These are phyloP conservation scores for Drosophila guanche DNA, from an alignment of 1,140 invertebrate genomes.

Conservation along the genomic window DNA sequence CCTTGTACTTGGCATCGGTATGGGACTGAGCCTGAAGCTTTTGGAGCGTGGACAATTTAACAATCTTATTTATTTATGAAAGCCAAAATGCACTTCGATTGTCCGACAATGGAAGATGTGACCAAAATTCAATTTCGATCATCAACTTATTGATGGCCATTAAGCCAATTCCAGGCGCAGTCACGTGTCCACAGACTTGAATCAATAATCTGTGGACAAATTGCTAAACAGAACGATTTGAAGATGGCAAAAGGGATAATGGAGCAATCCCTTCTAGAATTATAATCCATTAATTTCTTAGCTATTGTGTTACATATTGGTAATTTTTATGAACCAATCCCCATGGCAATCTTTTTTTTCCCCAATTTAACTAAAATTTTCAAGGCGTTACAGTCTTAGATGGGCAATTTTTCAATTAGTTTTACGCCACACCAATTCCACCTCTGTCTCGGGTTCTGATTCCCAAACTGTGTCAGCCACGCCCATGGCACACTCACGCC, in stretches of 20 bases:
- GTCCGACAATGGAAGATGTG: conserved; percentile 53
- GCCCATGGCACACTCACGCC: conserved; percentile 40
- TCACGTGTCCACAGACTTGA: conserved; percentile 41
- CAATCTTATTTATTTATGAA: conserved; percentile 77
- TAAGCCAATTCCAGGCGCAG: conserved; percentile 55
- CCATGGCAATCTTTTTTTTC: neutral
- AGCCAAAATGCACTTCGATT: conserved; percentile 63
- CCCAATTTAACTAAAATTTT: neutral
- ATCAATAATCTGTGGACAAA: conserved; percentile 18
- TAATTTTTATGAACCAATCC: too few species aligned
- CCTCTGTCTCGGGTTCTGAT: conserved; percentile 43
- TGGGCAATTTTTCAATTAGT: conserved; percentile 53
- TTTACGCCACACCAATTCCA: conserved; percentile 24
- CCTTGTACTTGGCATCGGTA: conserved; percentile 1
- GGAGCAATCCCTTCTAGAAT: too few species aligned
- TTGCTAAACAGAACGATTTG: conserved; percentile 3
- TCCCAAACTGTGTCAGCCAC: conserved; percentile 56
- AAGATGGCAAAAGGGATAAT: neutral
- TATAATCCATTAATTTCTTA: too few species aligned
- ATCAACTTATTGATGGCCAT: conserved; percentile 16
- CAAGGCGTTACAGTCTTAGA: neutral
- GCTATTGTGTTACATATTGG: too few species aligned
- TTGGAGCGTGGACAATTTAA: conserved; percentile 64
- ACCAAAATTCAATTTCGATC: conserved; percentile 67
- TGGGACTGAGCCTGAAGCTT: conserved; percentile 12